Percentiles rank a stretch among this genome's conserved stretches.
Evolutionary conservation across 2,113 vertebrate genomes (phyloP).

Genomic region (Phoenicopterus ruber): DNA sequence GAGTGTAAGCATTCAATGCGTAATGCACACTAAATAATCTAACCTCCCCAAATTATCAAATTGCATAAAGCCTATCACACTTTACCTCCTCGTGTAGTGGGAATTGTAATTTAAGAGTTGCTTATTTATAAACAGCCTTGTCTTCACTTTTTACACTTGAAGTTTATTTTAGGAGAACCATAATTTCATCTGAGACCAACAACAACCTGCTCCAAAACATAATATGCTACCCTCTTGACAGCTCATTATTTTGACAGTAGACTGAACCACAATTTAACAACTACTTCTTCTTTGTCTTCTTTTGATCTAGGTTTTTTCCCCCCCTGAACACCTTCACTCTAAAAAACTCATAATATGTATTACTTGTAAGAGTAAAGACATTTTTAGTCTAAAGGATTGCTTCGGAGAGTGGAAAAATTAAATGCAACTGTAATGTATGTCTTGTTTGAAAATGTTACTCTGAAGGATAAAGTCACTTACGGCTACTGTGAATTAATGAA

Average conservation of each 20-base stretch:
- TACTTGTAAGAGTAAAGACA: not conserved
- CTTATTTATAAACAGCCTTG: constrained; percentile 8
- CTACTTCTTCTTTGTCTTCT: not conserved
- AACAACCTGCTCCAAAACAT: not conserved
- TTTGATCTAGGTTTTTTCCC: constrained; percentile 1
- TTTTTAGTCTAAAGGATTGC: not conserved
- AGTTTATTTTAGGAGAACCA: constrained; percentile 29
- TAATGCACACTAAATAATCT: not conserved
- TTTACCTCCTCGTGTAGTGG: not conserved
- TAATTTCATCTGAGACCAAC: constrained; percentile 30
- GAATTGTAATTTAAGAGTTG: not conserved
- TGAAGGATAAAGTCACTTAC: not conserved
- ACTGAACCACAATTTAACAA: not conserved
- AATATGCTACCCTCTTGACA: constrained; percentile 20
- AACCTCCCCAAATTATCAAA: not conserved
- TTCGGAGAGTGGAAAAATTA: not conserved
- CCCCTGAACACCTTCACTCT: not conserved
- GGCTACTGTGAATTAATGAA: not conserved
- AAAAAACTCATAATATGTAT: not conserved
- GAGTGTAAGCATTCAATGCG: not conserved
- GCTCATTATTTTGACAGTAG: constrained; percentile 50
- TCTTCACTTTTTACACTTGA: constrained; percentile 8
- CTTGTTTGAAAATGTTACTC: not conserved
- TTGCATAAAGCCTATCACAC: not conserved
- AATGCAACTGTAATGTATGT: not conserved